Conservation (phyloP, 2,888 invertebrate genomes). For the Agapetus fuscipes region DNA sequence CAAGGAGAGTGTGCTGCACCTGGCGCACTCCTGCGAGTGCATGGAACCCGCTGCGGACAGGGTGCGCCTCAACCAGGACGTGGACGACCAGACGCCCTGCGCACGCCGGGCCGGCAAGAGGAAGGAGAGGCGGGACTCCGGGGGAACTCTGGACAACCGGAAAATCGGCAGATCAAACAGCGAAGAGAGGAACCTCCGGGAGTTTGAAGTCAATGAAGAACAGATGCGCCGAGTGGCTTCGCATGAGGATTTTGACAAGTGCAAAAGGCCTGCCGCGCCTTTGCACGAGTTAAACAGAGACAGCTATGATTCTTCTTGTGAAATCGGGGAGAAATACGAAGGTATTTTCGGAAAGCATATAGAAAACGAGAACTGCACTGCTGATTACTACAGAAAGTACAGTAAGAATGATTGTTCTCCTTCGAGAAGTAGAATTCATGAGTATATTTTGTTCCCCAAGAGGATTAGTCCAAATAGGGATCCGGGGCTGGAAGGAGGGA, state of each 20-base stretch:
- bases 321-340: slow-evolving; percentile 17
- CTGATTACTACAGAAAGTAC: slow-evolving; percentile 19
- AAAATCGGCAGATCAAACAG: slow-evolving; percentile 53
- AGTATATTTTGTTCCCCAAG: slow-evolving; percentile 23
- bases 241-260: slow-evolving; percentile 48
- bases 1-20: slow-evolving; percentile 54
- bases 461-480: slow-evolving; percentile 30
- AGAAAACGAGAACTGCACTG: slow-evolving; percentile 27
- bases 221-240: slow-evolving; percentile 51
- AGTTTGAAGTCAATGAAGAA: slow-evolving; percentile 19
- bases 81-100: slow-evolving; percentile 2
- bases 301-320: slow-evolving; percentile 7
- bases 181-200: slow-evolving; percentile 40
- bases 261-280: slow-evolving; percentile 24
- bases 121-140: slow-evolving; percentile 54
- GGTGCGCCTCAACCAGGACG: slow-evolving; percentile 1
- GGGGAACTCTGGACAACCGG: slow-evolving; percentile 45
- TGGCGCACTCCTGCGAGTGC: slow-evolving; percentile 36
- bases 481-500: slow-evolving; percentile 20
- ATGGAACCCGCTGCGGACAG: slow-evolving; percentile 24
- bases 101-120: slow-evolving; percentile 36
- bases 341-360: slow-evolving; percentile 20
- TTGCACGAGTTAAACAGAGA: slow-evolving; percentile 28
- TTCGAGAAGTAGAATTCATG: slow-evolving; percentile 27
- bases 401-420: slow-evolving; percentile 31